Base-by-base conservation (phyloP, 2,113 vertebrate genomes). In the Tonatia bakeri region DNA sequence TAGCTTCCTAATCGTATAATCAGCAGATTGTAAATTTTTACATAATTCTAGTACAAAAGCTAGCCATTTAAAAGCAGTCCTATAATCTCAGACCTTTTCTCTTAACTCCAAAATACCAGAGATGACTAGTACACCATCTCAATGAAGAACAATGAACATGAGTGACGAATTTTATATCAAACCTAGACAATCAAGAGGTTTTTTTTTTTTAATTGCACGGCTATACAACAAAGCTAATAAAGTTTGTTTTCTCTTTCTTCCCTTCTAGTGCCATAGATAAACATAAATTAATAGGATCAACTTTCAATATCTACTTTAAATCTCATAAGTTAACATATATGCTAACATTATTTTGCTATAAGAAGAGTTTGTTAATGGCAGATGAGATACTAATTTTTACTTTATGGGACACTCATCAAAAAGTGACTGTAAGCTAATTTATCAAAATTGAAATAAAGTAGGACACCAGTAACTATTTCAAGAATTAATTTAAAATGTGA, bases 361-460 rank as follows among this genome's bases (percentile, higher is more conserved):
- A 92, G 89, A 98, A 67, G 14, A 96, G 26, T 91, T 95, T 95
- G 40, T 12, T 96, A 92, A 81, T 38, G 28, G 67, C 36, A 96
- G 69, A 92, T 97, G 89, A 82, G 94, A 96, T 88, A 92, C 87
- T 50, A 40, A 67, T 97, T 96, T 87, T 72, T 83, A 38, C 95
- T 97, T 98, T 92, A 75, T 94, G 90, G 69, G 95, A 59, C 24
- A 70, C 50, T 85, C 75, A 89, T 95, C 86, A 96, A 45, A 96
- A 87, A 98, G 94, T 87, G 50, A 95, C 67, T 64, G 87, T 69
- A 97, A 94, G 95, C 75, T 92, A 54, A 88, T 94, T 93, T 72
- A 52, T 87, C 87, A 96, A 97, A 93, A 96, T 92, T 77, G 93
- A 97, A 98, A 97, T 82, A 96, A 97, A 98, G 52, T 90, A 97